Evolutionary conservation across 2,113 vertebrate genomes (phyloP).

Genomic region (Pteronura brasiliensis): DNA sequence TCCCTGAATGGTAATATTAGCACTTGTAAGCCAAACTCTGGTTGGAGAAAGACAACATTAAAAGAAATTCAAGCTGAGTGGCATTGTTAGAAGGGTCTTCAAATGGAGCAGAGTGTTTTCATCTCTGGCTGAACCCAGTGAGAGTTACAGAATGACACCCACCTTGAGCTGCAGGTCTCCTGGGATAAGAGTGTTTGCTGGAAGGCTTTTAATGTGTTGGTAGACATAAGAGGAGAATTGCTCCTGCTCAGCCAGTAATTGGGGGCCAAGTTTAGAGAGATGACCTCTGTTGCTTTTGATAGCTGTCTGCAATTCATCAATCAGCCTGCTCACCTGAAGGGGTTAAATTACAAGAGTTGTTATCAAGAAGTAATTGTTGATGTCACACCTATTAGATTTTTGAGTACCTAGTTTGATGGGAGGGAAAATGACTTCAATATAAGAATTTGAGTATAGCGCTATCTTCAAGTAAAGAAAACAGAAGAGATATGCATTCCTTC

Average conservation of each 20-base stretch:
- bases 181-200: neutral
- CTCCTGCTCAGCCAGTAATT: constrained; percentile 73
- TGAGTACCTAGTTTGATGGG: constrained; percentile 42
- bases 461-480: neutral
- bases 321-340: constrained; percentile 75
- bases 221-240: constrained; percentile 59
- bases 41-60: neutral
- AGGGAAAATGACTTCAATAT: neutral
- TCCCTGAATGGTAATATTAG: neutral
- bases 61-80: constrained; percentile 34
- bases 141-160: constrained; percentile 28
- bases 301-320: constrained; percentile 76
- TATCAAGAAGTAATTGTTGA: constrained; percentile 76
- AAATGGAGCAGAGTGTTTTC: neutral
- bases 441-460: constrained; percentile 36
- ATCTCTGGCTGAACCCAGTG: neutral
- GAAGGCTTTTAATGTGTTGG: constrained; percentile 61
- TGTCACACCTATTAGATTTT: constrained; percentile 78
- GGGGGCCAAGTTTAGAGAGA: constrained; percentile 65
- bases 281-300: constrained; percentile 74
- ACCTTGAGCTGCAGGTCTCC: constrained; percentile 65
- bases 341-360: constrained; percentile 70
- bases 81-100: neutral
- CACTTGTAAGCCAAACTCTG: neutral
- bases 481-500: neutral